Base-by-base conservation (phyloP, 2,113 vertebrate genomes). In the Psophia crepitans region DNA sequence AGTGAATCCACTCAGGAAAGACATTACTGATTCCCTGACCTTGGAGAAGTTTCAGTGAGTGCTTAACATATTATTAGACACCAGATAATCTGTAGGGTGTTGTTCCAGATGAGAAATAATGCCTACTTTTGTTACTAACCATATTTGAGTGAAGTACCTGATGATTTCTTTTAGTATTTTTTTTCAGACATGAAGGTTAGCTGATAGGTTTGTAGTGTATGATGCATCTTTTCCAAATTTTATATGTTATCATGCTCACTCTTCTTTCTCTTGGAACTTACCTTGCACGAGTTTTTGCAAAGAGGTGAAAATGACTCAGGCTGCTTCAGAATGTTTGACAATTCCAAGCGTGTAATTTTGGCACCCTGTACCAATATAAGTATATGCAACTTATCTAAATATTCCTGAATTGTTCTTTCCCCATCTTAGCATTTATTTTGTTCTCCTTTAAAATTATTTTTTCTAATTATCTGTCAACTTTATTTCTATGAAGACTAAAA, bases 271-370 rank as follows among this genome's bases (percentile, higher is more conserved):
- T 87, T 77, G 44, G 77, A 81, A 60, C 20, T 16, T 73, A 23
- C 9, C 12, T 0, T 37, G 12, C 39, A 17, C 14, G 3, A 57
- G 3, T 26, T 53, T 69, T 64, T 65, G 21, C 4, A 27, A 66
- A 82, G 69, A 51, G 10, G 16, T 56, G 8, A 3, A 35, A 64
- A 65, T 14, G 8, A 11, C 21, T 89, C 20, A 33, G 20, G 32
- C 17, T 41, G 7, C 23, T 74, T 84, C 26, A 3, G 3, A 61
- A 77, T 48, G 8, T 35, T 71, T 74, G 30, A 51, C 24, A 68
- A 12, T 56, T n/a, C 5, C 51, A 60, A 81, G 13, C 3, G 3
- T 35, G 19, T 24, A 12, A 64, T 51, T 56, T 60, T 73, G 13
- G 12, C 43, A 83, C 80, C 14, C 3, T 46, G 14, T 73, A 46